These are phyloP conservation scores for Entomobrya multifasciata DNA, from an alignment of 2,888 invertebrate genomes.

Conservation along the genomic window DNA sequence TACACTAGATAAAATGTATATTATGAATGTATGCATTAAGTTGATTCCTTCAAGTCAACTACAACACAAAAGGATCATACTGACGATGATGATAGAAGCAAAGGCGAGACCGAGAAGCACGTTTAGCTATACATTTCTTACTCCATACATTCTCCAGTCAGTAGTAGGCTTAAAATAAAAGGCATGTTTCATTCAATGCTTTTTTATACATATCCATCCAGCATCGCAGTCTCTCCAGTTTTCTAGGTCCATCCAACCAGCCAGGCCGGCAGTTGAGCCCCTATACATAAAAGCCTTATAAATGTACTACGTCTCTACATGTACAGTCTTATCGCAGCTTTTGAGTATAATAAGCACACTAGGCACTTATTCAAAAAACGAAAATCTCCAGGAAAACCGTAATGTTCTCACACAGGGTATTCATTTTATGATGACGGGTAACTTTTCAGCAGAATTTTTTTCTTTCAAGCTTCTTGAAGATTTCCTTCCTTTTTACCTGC, in stretches of 20 bases:
- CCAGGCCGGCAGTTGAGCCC: slow-evolving; percentile 1
- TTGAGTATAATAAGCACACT: neutral
- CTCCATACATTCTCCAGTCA: slow-evolving; percentile 64
- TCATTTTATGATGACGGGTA: slow-evolving; percentile 31
- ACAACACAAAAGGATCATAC: slow-evolving; percentile 42
- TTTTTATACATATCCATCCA: slow-evolving; percentile 11
- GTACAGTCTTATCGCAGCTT: too few relatives aligned
- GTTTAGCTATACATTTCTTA: slow-evolving; percentile 16
- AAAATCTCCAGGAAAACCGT: slow-evolving; percentile 36
- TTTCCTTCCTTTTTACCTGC: slow-evolving; percentile 36
- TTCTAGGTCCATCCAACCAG: too few relatives aligned
- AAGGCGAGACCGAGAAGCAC: slow-evolving; percentile 38
- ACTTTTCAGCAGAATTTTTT: slow-evolving; percentile 23
- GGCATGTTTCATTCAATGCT: slow-evolving; percentile 59
- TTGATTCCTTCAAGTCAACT: slow-evolving; percentile 51
- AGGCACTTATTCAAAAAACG: slow-evolving; percentile 15
- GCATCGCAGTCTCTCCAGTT: too few relatives aligned
- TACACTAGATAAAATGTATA: too few relatives aligned
- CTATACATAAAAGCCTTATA: too few relatives aligned
- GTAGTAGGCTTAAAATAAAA: too few relatives aligned
- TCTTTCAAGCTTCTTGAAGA: slow-evolving; percentile 1
- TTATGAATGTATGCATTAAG: neutral
- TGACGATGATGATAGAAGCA: slow-evolving; percentile 29
- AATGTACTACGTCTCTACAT: too few relatives aligned
- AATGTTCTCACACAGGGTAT: slow-evolving; percentile 18